Evolutionary conservation across 2,888 invertebrate genomes (phyloP), one percentile per base, ranked within the genome.

Genomic region (Erpobdella octoculata): DNA sequence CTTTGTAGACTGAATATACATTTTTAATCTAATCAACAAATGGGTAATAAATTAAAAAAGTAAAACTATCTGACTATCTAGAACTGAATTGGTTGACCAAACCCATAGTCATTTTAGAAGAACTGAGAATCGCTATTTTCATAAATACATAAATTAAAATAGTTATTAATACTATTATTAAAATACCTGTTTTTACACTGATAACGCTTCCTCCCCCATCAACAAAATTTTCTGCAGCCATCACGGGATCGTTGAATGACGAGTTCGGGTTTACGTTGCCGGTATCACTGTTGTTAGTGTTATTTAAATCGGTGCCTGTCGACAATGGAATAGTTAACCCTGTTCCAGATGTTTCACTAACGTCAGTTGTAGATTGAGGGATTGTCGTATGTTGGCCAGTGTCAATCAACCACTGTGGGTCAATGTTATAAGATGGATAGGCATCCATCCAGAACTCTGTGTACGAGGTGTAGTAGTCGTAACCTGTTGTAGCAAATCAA

Each of bases 401-500:
- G 62, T 28, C 9, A 9, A 33, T 35, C n/a, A 62, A 62, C 62
- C 62, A 62, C 5, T 28, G 5, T 9, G 31, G 33, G 31, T 62
- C 33, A 18, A 62, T 31, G 6, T 18, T n/a, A 35, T 62, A n/a
- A 28, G n/a, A 28, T 9, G 62, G 62, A 62, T n/a, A 62, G 33
- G 62, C 5, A 33, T 12, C 62, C 9, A 8, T 33, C 62, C 62
- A 62, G n/a, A n/a, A 9, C 5, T 8, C 33, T 35, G 62, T 33
- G 62, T 33, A 35, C 9, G 62, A 35, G 21, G 21, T 53, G 53
- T 18, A 53, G 62, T 62, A 62, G 33, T 62, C 62, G 62, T 62
- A 62, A 62, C 62, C 62, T 62, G 62, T 33, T n/a, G 46, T 41
- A n/a, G 46, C n/a, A n/a, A 41, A n/a, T n/a, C n/a, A n/a, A n/a